Evolutionary conservation across 2,888 invertebrate genomes (phyloP).

Genomic region (Leptogaster cylindrica): DNA sequence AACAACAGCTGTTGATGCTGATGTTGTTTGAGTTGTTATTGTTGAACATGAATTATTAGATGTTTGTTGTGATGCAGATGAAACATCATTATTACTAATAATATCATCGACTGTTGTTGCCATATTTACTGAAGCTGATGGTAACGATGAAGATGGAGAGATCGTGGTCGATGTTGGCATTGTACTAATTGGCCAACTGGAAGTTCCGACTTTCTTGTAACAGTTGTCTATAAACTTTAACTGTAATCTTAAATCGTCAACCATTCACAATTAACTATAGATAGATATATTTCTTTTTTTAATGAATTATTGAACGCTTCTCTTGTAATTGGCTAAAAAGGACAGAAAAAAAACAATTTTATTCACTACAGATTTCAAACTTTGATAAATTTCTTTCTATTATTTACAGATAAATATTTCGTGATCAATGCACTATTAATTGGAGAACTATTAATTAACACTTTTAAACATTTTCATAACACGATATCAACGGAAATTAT

Average conservation of each 20-base stretch:
- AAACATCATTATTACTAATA: conserved; percentile 40
- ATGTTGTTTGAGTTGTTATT: conserved; percentile 13
- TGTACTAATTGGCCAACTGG: conserved; percentile 7
- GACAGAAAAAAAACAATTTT: too few relatives aligned
- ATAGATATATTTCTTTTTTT: conserved; percentile 4
- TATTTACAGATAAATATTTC: conserved; percentile 25
- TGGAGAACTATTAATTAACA: conserved; percentile 18
- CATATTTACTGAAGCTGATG: conserved; percentile 40
- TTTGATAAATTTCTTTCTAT: conserved; percentile 20
- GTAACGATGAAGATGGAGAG: conserved; percentile 1
- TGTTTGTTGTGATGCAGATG: conserved; percentile 18
- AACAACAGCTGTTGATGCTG: conserved; percentile 6
- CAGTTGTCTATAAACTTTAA: background rate
- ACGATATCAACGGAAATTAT: conserved; percentile 13
- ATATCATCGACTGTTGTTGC: conserved; percentile 42
- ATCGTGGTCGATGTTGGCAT: conserved; percentile 39
- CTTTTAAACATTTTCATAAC: conserved; percentile 16
- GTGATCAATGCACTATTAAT: conserved; percentile 10
- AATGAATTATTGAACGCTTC: background rate
- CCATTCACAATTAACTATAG: conserved; percentile 16
- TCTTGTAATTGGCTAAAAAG: conserved; percentile 27
- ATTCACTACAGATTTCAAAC: conserved; percentile 14
- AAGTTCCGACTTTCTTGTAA: background rate
- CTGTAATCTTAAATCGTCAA: background rate
- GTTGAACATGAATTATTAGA: conserved; percentile 31